Evolutionary conservation across 2,888 invertebrate species (phyloP), one percentile per base, ranked within the genome.

Genomic region (Spodoptera littoralis): DNA sequence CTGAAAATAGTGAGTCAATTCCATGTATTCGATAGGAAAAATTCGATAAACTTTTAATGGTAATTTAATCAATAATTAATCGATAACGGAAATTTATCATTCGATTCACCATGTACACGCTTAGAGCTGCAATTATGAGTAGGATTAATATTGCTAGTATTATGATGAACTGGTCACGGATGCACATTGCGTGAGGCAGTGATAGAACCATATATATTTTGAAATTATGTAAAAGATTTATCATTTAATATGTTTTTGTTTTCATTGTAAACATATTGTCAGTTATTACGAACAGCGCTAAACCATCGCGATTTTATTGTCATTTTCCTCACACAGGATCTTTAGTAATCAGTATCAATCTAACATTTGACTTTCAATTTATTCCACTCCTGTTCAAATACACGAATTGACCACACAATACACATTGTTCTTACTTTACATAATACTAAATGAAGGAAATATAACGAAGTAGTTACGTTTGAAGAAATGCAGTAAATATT

Each of bases 241-340:
- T 9, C 2, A 22, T 42, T 47, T 47, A 6, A 0, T 56, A 3
- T 13, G n/a, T 5, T 1, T 6, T 11, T 27, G 2, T 4, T 22
- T n/a, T 3, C n/a, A 27, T 3, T 43, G 2, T 24, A 9, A 43
- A n/a, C n/a, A n/a, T n/a, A 4, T 43, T 24, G 11, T 0, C 30
- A 4, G 24, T 43, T 30, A 54, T 41, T 13, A 47, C n/a, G 1
- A 41, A n/a, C 18, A 27, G 18, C 27, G 11, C 13, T 1, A 4
- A 65, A 11, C 46, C 45, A 57, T n/a, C 52, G 30, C 36, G 67
- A 70, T 63, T 70, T n/a, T 1, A 18, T 18, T 27, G 1, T 9
- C 24, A 36, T 42, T 6, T 5, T 5, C 22, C 44, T 41, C 11
- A 6, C 1, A 9, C 36, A 36, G 9, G 36, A 36, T 36, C 36